Evolutionary conservation across 2,113 vertebrate species (phyloP), one percentile per base, ranked within the genome.

Genomic region (Eleginops maclovinus): DNA sequence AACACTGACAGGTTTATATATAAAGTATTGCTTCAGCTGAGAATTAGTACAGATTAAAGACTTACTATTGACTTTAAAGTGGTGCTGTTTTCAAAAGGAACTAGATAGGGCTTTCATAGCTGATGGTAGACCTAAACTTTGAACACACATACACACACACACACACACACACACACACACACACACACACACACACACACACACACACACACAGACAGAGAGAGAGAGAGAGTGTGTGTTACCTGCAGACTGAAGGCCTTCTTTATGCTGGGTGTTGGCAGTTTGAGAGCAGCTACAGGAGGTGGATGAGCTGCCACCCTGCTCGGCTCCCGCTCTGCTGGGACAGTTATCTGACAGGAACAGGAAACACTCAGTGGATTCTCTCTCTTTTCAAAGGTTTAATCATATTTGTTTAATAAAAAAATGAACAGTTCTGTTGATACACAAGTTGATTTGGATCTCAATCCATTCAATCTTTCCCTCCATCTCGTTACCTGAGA

Each of bases 231-330:
- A 21, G 12, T 2, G 13, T 0, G 55, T 12, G 21, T 43, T 58
- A 93, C 97, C 95, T 98, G 97, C 72, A 98, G 89, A 62, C 95
- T 96, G 92, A 99, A 98, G 0, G 95, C 88, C 91, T 97, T 97
- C 94, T 97, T 95, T 22, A 94, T 89, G 56, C 95, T 90, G 1
- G 96, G 97, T 8, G 96, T 96, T 9, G 96, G 96, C 64, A 99
- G 95, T 88, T 95, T 97, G 89, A 97, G 94, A 59, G 93, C 89
- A 59, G 93, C 89, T 5, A 90, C 88, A 61, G 96, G 94, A 75
- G 95, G 86, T 13, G 94, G 88, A 68, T 85, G 43, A 36, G 84
- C 56, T 1, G 64, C 65, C 50, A 94, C 90, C 84, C 96, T 94
- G 60, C 93, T 85, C 41, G 95, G 83, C 65, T 98, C 97, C 83